A percentile compares a stretch with the other conserved stretches of the same genome.
phyloP scores from a whole-genome alignment of 2,888 invertebrate genomes.

The Rhimphoctona megacephalus region DNA sequence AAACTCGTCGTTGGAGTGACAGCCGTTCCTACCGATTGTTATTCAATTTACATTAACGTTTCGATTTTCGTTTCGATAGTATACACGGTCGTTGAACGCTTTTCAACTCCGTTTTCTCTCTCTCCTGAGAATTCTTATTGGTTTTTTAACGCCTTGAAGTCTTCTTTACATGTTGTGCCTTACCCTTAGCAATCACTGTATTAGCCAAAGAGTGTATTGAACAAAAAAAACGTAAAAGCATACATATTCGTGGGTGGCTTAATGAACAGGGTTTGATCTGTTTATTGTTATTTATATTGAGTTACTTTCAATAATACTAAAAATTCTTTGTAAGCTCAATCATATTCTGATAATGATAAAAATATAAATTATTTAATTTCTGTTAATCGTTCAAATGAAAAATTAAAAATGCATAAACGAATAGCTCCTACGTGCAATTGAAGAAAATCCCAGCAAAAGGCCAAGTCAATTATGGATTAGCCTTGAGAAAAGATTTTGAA shows the following conservation, averaged over 20 bases:
- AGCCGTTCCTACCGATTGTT: conserved; percentile 82
- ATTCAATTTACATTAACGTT: conserved; percentile 83
- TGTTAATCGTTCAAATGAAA: not conserved
- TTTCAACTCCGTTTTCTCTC: conserved; percentile 56
- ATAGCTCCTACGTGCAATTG: too few relatives aligned
- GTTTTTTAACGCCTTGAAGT: conserved; percentile 64
- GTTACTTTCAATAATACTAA: not conserved
- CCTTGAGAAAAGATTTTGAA: not conserved
- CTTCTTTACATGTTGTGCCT: conserved; percentile 31
- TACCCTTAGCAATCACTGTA: conserved; percentile 22
- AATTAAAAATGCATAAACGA: not conserved
- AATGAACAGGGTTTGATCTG: not conserved
- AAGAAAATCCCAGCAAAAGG: too few relatives aligned
- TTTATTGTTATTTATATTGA: not conserved
- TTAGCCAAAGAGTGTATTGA: conserved; percentile 31
- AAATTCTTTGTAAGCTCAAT: not conserved
- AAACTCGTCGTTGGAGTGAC: conserved; percentile 82
- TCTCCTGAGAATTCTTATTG: conserved; percentile 29
- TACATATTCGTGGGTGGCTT: conserved; percentile 44
- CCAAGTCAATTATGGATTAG: too few relatives aligned
- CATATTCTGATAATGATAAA: not conserved
- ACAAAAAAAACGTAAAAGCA: conserved; percentile 25
- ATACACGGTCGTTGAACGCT: conserved; percentile 80
- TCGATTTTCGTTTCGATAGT: conserved; percentile 79
- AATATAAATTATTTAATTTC: not conserved